Conservation (phyloP, 2,113 vertebrate genomes). For the Ctenodactylus gundi region DNA sequence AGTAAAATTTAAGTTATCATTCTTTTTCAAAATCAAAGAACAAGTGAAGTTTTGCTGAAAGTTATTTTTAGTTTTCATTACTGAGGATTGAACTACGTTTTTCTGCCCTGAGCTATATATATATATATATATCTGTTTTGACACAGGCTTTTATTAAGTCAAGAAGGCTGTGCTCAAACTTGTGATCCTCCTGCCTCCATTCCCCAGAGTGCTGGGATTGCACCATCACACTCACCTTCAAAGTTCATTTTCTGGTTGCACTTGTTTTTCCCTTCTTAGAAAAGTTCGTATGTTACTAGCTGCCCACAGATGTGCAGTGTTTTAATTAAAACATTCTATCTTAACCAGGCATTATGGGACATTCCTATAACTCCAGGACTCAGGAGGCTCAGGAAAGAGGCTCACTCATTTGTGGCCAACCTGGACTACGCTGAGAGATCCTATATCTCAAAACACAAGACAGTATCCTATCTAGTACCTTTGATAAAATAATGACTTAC, state of each 20-base stretch:
- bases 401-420: neutral
- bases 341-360: neutral
- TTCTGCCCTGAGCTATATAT: neutral
- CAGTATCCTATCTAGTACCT: neutral
- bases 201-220: neutral
- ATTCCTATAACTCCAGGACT: neutral
- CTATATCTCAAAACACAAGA: neutral
- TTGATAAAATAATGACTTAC: conserved; percentile 20
- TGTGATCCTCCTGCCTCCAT: neutral
- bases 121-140: neutral
- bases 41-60: conserved; percentile 9
- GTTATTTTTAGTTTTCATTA: neutral
- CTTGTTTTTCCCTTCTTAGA: neutral
- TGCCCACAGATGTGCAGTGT: neutral
- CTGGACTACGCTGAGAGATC: neutral
- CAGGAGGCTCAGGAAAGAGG: neutral
- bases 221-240: neutral
- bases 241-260: neutral
- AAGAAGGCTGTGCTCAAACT: neutral
- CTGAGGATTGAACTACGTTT: neutral
- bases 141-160: neutral
- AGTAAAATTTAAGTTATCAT: neutral
- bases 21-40: conserved; percentile 37
- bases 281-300: neutral
- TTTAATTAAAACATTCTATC: neutral